Base-by-base conservation (phyloP, 2,113 vertebrate genomes). In the Perca fluviatilis region DNA sequence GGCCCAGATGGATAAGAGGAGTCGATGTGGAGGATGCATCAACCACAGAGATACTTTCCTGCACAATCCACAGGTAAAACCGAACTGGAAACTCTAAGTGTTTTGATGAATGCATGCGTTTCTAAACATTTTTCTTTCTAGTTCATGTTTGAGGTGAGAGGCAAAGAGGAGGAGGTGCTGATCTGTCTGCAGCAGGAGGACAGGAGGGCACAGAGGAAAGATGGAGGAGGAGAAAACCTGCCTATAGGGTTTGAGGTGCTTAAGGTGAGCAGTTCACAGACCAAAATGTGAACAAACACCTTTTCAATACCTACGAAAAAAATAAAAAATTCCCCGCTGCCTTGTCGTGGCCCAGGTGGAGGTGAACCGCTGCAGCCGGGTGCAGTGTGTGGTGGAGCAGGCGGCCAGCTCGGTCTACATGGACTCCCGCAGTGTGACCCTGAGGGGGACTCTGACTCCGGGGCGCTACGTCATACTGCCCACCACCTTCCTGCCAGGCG, bases 181-280 rank as follows among this genome's bases (percentile, higher is more conserved):
- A 94, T 97, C 77, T 96, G 95, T 76, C 91, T 97, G 71, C 96
- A 96, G 88, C 96, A 97, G 85, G 95, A 96, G 75, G 96, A 97
- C 91, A 89, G 91, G 77, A 94, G 96, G 82, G 89, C 94, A 18
- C 81, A 84, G 27, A 91, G 95, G 68, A 96, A 85, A 58, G 92
- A 95, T 6, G 96, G 96, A 63, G 88, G 81, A 50, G 95, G 96
- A 33, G 94, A 96, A 30, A 96, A 97, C 73, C 90, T 97, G 61
- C 94, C 96, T 1, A 96, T 97, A 1, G 96, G 96, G 25, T 97
- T 97, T 62, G 95, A 96, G 79, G 94, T 97, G 27, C 88, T 96
- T 51, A 95, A 91, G 95, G 96, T 96, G 78, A 92, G 93, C 15
- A 30, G 46, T 6, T 43, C 12, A 14, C 3, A 12, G 5, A 6